Evolutionary conservation across 2,113 vertebrate genomes (phyloP), one percentile per base, ranked within the genome.

Genomic region (Gymnogyps californianus): DNA sequence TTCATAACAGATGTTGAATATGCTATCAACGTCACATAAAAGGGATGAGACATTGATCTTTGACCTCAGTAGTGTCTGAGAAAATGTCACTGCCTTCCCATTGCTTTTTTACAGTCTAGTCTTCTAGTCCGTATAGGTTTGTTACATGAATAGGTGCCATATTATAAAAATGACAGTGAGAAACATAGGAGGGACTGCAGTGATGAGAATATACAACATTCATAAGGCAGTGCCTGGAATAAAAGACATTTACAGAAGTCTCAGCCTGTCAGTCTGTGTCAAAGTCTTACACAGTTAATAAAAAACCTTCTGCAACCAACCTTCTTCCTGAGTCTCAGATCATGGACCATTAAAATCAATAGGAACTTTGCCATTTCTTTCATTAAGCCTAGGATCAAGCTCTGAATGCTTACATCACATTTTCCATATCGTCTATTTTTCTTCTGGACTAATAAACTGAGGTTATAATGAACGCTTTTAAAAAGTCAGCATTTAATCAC

Each of bases 1-100:
- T 83, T 78, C 24, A 70, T 88, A 93, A 74, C 81, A 95, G 78
- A 96, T 95, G 89, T 80, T 88, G 62, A 83, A 76, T 51, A 85
- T 72, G 29, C 52, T 87, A 74, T 91, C 9, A 6, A 87, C 93
- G 76, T 66, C 65, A 85, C 55, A 83, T 74, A 29, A 88, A 91
- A 90, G 42, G 38, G 75, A 91, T 59, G n/a, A 90, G 29, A 69
- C 46, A 51, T 25, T 83, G 69, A 72, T 87, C 91, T 95, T 93
- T 90, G 87, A 93, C 76, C 75, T 67, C 75, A 38, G 15, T 22
- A 77, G 29, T 44, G 82, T 83, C 62, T 96, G 66, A 74, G 75
- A 94, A 90, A 91, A 95, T 93, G 84, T 94, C 82, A 83, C 62
- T 59, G 32, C 22, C 90, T 90, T 95, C 58, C 54, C 67, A 62